Evolutionary conservation across 2,113 vertebrate species (phyloP), one percentile per base, ranked within the genome.

Genomic region (Piaya cayana): DNA sequence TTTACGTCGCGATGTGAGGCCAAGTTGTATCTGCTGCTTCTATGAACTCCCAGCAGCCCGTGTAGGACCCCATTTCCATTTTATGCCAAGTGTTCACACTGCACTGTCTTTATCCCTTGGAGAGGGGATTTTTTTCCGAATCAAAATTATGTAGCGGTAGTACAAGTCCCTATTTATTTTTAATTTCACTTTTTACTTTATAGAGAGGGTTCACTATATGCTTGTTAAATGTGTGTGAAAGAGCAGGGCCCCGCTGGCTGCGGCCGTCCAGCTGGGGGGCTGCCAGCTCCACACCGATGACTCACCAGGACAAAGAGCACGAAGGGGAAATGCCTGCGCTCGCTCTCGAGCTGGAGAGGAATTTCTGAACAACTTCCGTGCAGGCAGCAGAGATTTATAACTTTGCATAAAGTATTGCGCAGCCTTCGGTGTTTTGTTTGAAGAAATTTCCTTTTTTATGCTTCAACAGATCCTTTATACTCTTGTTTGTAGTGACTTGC

Each of bases 121-220:
- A 9, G 6, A 5, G 47, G 29, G 4, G 11, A 49, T 55, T 55
- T 10, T 17, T 21, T 53, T 18, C 53, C 29, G 5, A 3, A 6
- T 4, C 62, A 58, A 11, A 10, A 4, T 21, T 12, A 2, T 1
- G 5, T 0, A 11, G 55, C 36, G 14, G 3, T 6, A 1, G 15
- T 19, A 29, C 49, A 30, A 3, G 8, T 59, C 7, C 5, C 0
- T 16, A 4, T 25, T 55, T 18, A 5, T 20, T 42, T 56, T 11
- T 20, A 4, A 52, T 83, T 32, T 64, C 17, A 22, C n/a, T 22
- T 62, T 52, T 39, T 34, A 9, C 27, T 52, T 37, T 8, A 3
- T 32, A 11, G 1, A 15, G 36, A 74, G 39, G 11, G 3, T 15
- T 60, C 53, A 13, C 21, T 32, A 11, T 10, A 47, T 32, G 2